Evolutionary conservation across 2,888 invertebrate genomes (phyloP).

Genomic region (Drosophila mimica): DNA sequence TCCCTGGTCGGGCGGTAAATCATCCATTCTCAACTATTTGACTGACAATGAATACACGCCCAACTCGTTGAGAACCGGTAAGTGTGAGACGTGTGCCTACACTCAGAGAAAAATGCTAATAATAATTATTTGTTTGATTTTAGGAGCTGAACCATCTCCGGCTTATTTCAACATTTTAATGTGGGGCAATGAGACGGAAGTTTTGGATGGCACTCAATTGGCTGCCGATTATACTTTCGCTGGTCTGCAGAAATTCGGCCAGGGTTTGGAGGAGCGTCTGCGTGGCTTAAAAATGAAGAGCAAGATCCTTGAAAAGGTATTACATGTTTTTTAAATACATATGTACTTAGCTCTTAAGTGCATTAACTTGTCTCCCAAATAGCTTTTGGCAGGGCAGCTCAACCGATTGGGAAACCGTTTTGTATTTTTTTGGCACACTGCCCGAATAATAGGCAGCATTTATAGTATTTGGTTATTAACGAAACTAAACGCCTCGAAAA

Average conservation of each 20-base stretch:
- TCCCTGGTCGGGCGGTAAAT: slow-evolving; percentile 98
- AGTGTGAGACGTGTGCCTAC: slow-evolving; percentile 17
- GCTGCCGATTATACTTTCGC: slow-evolving; percentile 98
- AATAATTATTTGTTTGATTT: neutral
- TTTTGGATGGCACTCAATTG: slow-evolving; percentile 95
- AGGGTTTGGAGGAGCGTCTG: slow-evolving; percentile 95
- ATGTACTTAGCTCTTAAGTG: slow-evolving; percentile 43
- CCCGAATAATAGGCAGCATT: slow-evolving; percentile 45
- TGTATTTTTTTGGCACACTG: slow-evolving; percentile 59
- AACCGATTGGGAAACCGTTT: slow-evolving; percentile 69
- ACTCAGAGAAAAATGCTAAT: neutral
- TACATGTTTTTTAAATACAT: slow-evolving; percentile 5
- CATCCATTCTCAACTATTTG: slow-evolving; percentile 96
- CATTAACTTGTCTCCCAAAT: slow-evolving; percentile 71
- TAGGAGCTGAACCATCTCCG: slow-evolving; percentile 97
- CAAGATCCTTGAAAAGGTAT: slow-evolving; percentile 95
- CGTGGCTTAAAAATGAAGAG: slow-evolving; percentile 92
- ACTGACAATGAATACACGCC: slow-evolving; percentile 94
- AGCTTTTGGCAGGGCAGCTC: slow-evolving; percentile 64
- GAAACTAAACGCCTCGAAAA: slow-evolving; percentile 61
- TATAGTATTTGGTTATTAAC: slow-evolving; percentile 73
- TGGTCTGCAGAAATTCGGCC: slow-evolving; percentile 97
- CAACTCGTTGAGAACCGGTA: slow-evolving; percentile 94
- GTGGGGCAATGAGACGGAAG: slow-evolving; percentile 94
- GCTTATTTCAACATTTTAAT: slow-evolving; percentile 96